Evolutionary conservation across 2,113 vertebrate species (phyloP).

Genomic region (Rutilus rutilus): DNA sequence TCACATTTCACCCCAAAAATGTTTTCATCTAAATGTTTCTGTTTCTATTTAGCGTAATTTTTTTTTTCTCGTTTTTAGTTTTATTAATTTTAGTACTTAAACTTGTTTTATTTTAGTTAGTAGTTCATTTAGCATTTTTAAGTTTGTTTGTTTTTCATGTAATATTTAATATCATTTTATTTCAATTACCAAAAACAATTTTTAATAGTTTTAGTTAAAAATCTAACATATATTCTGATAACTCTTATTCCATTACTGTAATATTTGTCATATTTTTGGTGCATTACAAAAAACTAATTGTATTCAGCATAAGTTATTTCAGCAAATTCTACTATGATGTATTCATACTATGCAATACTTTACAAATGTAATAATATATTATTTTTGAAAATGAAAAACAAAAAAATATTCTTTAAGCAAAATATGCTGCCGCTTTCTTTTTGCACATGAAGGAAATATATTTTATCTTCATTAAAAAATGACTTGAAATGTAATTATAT

Average conservation of each 20-base stretch:
- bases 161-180: background rate
- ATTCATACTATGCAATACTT: background rate
- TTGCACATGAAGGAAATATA: background rate
- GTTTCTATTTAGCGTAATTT: background rate
- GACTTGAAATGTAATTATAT: too few species aligned
- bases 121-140: background rate
- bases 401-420: background rate
- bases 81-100: too few species aligned
- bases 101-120: background rate
- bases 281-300: background rate
- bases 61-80: background rate
- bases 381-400: too few species aligned
- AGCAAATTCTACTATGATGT: background rate
- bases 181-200: background rate
- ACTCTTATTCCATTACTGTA: too few species aligned
- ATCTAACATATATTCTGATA: too few species aligned
- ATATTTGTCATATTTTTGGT: background rate
- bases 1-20: background rate
- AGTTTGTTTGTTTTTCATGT: background rate
- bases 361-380: too few species aligned
- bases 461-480: background rate
- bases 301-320: background rate
- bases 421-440: background rate
- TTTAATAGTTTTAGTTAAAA: too few species aligned
- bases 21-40: background rate